phyloP scores from a whole-genome alignment of 2,888 invertebrate species.

The Mylabris sibirica region DNA sequence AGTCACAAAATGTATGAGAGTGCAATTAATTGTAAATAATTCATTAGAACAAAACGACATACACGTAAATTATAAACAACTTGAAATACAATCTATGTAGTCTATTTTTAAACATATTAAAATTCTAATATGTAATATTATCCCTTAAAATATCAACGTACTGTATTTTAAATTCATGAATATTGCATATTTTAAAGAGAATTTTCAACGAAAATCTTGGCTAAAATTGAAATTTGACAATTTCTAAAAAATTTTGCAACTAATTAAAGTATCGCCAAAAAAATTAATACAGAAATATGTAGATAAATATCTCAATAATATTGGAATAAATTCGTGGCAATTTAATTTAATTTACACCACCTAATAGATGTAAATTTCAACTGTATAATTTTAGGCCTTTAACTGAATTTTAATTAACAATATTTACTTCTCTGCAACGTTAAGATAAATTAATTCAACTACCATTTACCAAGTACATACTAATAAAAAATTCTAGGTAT shows the following conservation, averaged over 20 bases:
- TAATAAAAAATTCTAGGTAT: not conserved
- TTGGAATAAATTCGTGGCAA: too few species aligned
- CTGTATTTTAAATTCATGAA: too few species aligned
- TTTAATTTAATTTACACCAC: not conserved
- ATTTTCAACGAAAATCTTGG: not conserved
- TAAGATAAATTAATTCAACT: not conserved
- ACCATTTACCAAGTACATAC: not conserved
- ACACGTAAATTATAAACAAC: not conserved
- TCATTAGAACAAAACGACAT: not conserved
- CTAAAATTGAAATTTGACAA: not conserved
- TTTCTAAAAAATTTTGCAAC: not conserved
- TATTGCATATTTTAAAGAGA: not conserved
- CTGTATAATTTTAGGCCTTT: not conserved
- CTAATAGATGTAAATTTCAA: not conserved
- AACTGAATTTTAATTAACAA: not conserved
- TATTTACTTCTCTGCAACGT: not conserved
- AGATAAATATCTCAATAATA: too few species aligned
- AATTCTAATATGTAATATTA: not conserved
- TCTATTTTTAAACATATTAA: not conserved
- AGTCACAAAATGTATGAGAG: conserved; percentile 1
- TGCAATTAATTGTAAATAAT: not conserved
- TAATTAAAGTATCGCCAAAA: not conserved
- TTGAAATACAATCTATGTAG: not conserved
- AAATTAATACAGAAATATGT: too few species aligned
- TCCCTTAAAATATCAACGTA: not conserved